Evolutionary conservation across 2,797 vertebrate genomes (phyloP), one percentile per base, ranked within the genome.

Genomic region (Eidolon dupreanum): DNA sequence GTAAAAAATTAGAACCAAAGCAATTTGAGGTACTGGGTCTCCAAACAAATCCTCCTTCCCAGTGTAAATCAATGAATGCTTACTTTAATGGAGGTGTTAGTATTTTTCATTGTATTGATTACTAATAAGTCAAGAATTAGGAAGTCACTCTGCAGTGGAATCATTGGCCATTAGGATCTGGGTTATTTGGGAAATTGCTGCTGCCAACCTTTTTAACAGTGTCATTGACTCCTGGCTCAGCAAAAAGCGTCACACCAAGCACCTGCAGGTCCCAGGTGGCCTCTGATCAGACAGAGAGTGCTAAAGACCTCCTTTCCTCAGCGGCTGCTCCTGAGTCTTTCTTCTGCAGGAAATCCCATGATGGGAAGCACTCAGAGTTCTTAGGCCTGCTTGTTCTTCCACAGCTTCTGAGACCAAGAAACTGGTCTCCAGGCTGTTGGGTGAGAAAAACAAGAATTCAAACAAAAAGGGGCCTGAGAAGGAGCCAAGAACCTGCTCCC

Each of bases 21-120:
- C 11, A 17, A 15, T 94, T n/a, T 66, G 85, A 84, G 97, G 82
- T 61, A 51, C 41, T 5, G n/a, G 24, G 63, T 38, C 33, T 90
- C 66, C 85, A 87, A 90, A 97, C 36, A 65, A 95, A 22, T 53
- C 71, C 68, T 43, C 46, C 66, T 94, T 97, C 84, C 95, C 55
- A 77, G 8, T 97, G 95, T 95, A 97, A 97, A 93, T 96, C 13
- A 91, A 73, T 95, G 59, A 59, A 79, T 97, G 78, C 65, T 63
- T 97, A 71, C 85, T 88, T 93, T 91, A 98, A 95, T 95, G 86
- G 90, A 93, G 4, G 70, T 95, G 71, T 82, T 97, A 88, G 43
- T 96, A 9, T 95, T 98, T 95, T 97, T 95, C 94, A 43, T 93
- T 43, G 24, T 94, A 96, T 93, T 95, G 88, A 96, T 98, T 96